phyloP scores from a whole-genome alignment of 2,113 vertebrate genomes.

The Pseudopipra pipra region DNA sequence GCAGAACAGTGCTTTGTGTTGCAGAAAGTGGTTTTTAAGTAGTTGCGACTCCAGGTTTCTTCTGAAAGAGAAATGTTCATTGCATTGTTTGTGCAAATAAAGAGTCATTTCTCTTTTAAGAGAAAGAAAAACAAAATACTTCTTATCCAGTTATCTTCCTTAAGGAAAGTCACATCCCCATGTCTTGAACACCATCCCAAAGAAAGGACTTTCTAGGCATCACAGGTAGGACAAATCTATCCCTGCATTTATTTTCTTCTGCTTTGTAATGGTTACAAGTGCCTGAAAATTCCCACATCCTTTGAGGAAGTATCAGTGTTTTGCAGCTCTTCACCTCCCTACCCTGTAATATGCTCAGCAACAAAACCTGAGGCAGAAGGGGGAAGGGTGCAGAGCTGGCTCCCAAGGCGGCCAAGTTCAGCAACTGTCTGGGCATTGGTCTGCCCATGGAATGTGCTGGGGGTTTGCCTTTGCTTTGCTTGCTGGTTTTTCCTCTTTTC shows the following conservation, averaged over 20 bases:
- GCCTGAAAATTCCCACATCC: background rate
- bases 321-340: background rate
- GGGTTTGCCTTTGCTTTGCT: background rate
- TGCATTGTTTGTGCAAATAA: background rate
- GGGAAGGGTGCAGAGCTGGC: background rate
- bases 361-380: background rate
- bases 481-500: background rate
- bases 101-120: conserved; percentile 14
- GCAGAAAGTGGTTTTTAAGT: conserved; percentile 14
- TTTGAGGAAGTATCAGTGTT: background rate
- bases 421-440: background rate
- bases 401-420: background rate
- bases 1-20: background rate
- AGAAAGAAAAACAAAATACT: conserved; percentile 9
- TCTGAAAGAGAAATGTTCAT: background rate
- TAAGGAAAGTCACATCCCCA: background rate
- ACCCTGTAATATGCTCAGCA: background rate
- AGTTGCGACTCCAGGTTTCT: conserved; percentile 20
- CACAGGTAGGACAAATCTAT: background rate
- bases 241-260: background rate
- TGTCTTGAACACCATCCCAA: background rate
- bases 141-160: background rate
- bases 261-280: background rate
- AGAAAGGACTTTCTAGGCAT: background rate
- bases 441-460: background rate